Percentiles rank a stretch among this genome's conserved stretches.
phyloP scores from a whole-genome alignment of 1,140 invertebrate species.

The Calosoma granatense region DNA sequence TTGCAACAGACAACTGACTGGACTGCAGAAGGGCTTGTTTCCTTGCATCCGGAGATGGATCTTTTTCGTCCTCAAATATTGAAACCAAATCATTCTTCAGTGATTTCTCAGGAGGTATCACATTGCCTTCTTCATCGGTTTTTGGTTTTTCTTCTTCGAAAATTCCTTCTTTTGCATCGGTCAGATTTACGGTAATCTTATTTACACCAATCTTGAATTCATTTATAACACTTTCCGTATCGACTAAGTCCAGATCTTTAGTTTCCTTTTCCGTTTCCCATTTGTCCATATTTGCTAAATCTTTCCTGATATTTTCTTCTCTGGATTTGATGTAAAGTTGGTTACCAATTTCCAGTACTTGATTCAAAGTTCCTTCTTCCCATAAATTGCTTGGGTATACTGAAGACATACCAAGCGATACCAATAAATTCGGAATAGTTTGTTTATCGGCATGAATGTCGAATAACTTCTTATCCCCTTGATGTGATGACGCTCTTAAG shows the following conservation, averaged over 20 bases:
- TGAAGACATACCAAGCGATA: conserved; percentile 23
- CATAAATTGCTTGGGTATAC: conserved; percentile 23
- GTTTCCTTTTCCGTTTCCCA: conserved; percentile 15
- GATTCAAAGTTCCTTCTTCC: conserved; percentile 25
- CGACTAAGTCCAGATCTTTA: conserved; percentile 20
- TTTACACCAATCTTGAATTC: conserved; percentile 30
- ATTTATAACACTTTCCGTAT: conserved; percentile 23
- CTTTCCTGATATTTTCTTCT: conserved; percentile 9
- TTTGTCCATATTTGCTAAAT: conserved; percentile 1
- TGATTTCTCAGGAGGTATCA: no score
- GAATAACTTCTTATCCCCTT: conserved; percentile 20
- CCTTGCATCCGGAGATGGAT: background rate
- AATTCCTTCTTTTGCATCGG: conserved; percentile 12
- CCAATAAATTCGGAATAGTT: conserved; percentile 27
- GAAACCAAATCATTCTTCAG: no score
- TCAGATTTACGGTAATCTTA: conserved; percentile 22
- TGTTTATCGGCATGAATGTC: conserved; percentile 26
- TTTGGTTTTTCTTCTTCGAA: background rate
- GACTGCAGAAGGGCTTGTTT: conserved; percentile 15
- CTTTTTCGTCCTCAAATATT: no score
- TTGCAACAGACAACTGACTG: conserved; percentile 20
- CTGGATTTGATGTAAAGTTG: conserved; percentile 16
- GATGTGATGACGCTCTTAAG: conserved; percentile 20
- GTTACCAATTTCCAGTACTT: conserved; percentile 20
- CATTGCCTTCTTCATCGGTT: background rate